Percentiles rank a stretch among this genome's conserved stretches.
phyloP scores from a whole-genome alignment of 2,797 vertebrate species.

The Acanthornis magna region DNA sequence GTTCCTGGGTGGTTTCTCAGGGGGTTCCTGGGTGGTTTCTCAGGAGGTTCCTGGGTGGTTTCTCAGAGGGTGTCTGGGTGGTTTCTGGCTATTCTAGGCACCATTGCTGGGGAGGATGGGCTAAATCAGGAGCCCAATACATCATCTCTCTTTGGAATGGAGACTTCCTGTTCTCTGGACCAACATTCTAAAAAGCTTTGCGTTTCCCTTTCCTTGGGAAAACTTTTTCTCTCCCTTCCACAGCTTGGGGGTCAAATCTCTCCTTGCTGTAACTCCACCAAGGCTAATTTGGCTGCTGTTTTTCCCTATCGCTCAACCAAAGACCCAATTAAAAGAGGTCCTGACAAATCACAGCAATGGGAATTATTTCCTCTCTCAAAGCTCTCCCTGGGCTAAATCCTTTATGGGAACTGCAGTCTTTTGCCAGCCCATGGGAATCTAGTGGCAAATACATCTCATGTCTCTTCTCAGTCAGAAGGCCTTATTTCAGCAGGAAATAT shows the following conservation, averaged over 20 bases:
- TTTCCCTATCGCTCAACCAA: background rate
- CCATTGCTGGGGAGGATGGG: background rate
- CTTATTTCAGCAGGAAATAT: slow-evolving; percentile 38
- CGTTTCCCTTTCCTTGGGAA: background rate
- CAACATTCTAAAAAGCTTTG: background rate
- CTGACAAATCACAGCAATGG: background rate
- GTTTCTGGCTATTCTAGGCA: background rate
- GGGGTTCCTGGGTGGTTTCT: background rate
- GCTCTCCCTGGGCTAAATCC: slow-evolving; percentile 18
- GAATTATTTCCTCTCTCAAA: slow-evolving; percentile 29
- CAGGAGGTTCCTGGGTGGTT: no score
- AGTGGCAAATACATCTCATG: slow-evolving; percentile 31
- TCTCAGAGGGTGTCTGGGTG: background rate
- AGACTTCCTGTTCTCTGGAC: background rate
- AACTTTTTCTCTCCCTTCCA: background rate
- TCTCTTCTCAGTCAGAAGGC: slow-evolving; percentile 9
- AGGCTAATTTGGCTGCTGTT: background rate
- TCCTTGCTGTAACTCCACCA: background rate
- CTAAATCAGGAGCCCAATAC: background rate
- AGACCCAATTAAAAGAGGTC: slow-evolving; percentile 9
- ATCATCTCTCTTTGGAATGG: background rate
- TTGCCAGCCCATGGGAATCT: slow-evolving; percentile 36
- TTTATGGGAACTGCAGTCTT: background rate
- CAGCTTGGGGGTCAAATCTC: background rate
- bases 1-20: no score